Conservation (phyloP, 1,140 invertebrate species). For the Drosophila pallidifrons region DNA sequence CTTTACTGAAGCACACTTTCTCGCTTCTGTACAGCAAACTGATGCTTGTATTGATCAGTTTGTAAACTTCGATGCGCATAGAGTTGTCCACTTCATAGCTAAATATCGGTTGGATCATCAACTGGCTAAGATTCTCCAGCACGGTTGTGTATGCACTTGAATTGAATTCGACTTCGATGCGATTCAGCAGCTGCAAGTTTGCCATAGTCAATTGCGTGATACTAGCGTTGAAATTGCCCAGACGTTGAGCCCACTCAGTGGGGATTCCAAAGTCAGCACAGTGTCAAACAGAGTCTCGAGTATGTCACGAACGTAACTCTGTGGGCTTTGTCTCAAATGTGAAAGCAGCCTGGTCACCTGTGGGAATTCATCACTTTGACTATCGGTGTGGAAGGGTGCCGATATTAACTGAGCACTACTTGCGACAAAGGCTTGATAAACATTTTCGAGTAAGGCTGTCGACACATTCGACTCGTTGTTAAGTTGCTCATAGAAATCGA, state of each 20-base stretch:
- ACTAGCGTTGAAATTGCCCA: neutral
- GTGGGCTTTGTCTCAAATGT: conserved; percentile 36
- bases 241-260: conserved; percentile 47
- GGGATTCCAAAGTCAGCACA: conserved; percentile 54
- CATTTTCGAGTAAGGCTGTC: conserved; percentile 6
- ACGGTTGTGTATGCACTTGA: neutral
- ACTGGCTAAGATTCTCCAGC: neutral
- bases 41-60: neutral
- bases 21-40: neutral
- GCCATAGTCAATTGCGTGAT: neutral
- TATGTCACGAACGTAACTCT: conserved; percentile 63
- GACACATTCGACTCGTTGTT: conserved; percentile 36
- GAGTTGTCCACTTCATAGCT: conserved; percentile 17
- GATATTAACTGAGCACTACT: conserved; percentile 62
- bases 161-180: neutral
- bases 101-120: conserved; percentile 45
- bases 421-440: conserved; percentile 42
- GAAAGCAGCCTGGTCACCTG: conserved; percentile 40
- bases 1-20: conserved; percentile 67
- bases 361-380: conserved; percentile 49
- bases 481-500: conserved; percentile 60
- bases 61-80: conserved; percentile 33
- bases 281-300: conserved; percentile 51
- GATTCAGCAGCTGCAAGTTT: neutral
- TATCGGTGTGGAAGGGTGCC: conserved; percentile 63